Conservation (phyloP, 2,888 invertebrate species). For the Apotomis turbidana region DNA sequence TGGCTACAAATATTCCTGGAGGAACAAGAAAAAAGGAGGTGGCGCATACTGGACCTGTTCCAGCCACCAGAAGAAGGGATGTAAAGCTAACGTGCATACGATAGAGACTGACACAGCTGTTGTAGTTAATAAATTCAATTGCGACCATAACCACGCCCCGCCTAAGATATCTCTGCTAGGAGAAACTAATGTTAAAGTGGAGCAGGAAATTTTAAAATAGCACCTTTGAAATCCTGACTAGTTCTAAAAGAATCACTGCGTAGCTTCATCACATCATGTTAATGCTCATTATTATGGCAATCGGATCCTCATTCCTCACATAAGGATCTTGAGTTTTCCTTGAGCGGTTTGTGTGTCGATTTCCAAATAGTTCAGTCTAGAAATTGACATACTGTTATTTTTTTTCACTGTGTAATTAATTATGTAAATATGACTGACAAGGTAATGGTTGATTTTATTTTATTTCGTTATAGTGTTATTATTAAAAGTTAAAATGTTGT, state of each 20-base stretch:
- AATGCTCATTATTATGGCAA: no score
- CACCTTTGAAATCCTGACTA: background rate
- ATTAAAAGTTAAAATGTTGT: background rate
- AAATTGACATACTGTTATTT: no score
- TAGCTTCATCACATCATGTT: no score
- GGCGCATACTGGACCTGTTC: conserved; percentile 73
- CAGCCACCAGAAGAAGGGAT: conserved; percentile 70
- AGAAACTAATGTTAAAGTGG: background rate
- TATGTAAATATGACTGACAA: no score
- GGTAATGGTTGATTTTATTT: background rate
- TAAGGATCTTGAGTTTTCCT: no score
- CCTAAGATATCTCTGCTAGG: conserved; percentile 19
- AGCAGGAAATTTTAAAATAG: background rate
- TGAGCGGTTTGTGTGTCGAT: no score
- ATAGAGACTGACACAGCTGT: conserved; percentile 54
- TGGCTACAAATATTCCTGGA: conserved; percentile 66
- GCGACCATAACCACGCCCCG: conserved; percentile 61
- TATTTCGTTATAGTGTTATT: background rate
- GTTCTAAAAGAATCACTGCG: no score
- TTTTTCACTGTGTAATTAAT: no score
- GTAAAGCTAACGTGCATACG: conserved; percentile 64
- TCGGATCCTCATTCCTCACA: no score
- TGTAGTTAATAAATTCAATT: conserved; percentile 52
- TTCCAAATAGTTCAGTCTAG: no score
- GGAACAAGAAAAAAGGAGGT: conserved; percentile 55